Conservation (phyloP, 2,113 vertebrate species). For the Mellivora capensis region DNA sequence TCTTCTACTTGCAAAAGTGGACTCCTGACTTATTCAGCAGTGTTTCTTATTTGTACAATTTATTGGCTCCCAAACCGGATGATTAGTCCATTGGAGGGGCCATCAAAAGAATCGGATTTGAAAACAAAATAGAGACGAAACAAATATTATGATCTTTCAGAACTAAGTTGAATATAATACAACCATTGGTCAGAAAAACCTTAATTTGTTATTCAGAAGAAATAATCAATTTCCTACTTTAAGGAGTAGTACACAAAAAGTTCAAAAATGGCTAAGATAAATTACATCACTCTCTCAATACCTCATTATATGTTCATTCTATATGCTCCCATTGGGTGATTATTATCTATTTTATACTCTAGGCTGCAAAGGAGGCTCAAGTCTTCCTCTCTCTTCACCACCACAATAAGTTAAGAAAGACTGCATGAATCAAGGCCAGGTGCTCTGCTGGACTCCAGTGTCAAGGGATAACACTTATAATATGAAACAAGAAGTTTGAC, state of each 20-base stretch:
- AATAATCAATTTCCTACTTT: neutral
- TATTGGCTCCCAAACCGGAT: neutral
- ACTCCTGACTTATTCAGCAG: neutral
- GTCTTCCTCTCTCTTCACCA: neutral
- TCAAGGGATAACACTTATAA: neutral
- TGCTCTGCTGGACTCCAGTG: neutral
- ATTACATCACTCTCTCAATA: neutral
- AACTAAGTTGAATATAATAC: conserved; percentile 1
- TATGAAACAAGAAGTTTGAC: neutral
- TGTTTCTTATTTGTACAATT: neutral
- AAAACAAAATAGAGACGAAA: conserved; percentile 25
- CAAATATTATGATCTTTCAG: neutral
- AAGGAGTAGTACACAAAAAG: neutral
- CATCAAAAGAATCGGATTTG: neutral
- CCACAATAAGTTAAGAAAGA: neutral
- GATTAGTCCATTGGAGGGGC: neutral
- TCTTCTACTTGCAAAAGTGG: conserved; percentile 21
- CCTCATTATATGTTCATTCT: neutral
- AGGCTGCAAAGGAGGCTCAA: neutral
- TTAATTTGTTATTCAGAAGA: neutral
- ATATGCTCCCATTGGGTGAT: neutral
- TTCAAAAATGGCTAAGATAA: neutral
- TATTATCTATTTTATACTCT: neutral
- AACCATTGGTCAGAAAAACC: conserved; percentile 8
- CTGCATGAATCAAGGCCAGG: neutral